Base-by-base conservation (phyloP, 2,888 invertebrate genomes). In the Atethmia centrago region DNA sequence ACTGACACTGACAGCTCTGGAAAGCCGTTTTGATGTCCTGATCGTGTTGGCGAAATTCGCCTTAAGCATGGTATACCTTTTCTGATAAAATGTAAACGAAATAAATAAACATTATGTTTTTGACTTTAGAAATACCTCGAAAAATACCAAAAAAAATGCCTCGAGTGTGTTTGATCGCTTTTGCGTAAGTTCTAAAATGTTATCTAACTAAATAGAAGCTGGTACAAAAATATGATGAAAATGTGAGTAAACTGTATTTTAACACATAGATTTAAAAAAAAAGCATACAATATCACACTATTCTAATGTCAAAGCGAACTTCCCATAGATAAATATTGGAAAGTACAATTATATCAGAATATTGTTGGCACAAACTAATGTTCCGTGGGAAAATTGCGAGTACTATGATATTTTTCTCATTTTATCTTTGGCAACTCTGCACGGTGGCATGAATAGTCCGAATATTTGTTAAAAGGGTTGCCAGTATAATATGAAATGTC, bases 321-420 rank as follows among this genome's bases (percentile, higher is more conserved):
- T 83, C 76, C 59, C 75, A 77, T 51, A 74, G n/a, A 74, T 28
- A 66, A 59, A 69, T 61, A 62, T 28, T 77, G 79, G 85, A 86
- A 82, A 82, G 86, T 84, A 66, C 81, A 66, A 79, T 77, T 66
- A 62, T 79, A 85, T 70, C 72, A 62, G 51, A 64, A 51, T 63
- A 73, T 74, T 71, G 78, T 73, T 76, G 42, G 36, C 21, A 72
- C 59, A 63, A 74, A 71, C 67, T 65, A 71, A 74, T 72, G 71
- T 84, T 14, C 61, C 74, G 79, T 85, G 85, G 65, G 85, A 86
- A 86, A 3, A 12, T 63, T 63, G 58, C 21, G 21, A 21, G 51
- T 67, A 62, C 42, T 72, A 67, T 56, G 25, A 36, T 76, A 55
- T 71, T 69, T 73, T 66, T 73, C 16, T 16, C 19, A 49, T 45